phyloP scores from a whole-genome alignment of 2,888 invertebrate species.

The Eupithecia dodoneata region DNA sequence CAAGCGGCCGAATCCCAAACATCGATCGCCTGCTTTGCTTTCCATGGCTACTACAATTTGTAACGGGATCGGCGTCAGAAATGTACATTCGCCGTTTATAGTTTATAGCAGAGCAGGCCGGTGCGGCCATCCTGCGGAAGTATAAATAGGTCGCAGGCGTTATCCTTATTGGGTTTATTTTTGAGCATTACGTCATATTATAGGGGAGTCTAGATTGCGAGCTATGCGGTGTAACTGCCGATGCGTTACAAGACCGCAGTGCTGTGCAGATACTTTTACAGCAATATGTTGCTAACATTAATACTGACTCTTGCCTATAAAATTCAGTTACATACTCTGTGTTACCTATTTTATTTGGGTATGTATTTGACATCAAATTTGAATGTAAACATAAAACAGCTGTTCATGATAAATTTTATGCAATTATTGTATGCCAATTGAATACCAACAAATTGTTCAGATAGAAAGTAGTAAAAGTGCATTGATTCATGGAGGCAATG shows the following conservation, averaged over 20 bases:
- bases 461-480: constrained; percentile 1
- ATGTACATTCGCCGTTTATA: constrained; percentile 4
- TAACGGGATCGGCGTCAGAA: constrained; percentile 40
- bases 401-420: neutral
- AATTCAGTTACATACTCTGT: constrained; percentile 45
- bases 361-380: neutral
- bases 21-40: constrained; percentile 48
- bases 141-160: constrained; percentile 55
- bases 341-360: constrained; percentile 8
- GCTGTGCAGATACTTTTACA: constrained; percentile 31
- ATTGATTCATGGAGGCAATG: neutral
- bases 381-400: constrained; percentile 10
- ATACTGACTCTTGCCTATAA: constrained; percentile 32
- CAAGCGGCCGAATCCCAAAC: constrained; percentile 13
- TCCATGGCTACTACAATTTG: constrained; percentile 42
- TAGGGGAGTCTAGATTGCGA: constrained; percentile 54
- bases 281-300: constrained; percentile 29
- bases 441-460: neutral
- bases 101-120: neutral
- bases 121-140: constrained; percentile 50
- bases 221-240: constrained; percentile 51
- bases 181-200: constrained; percentile 81
- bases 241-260: constrained; percentile 12
- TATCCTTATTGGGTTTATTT: constrained; percentile 81
- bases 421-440: neutral